A percentile compares a stretch with the other conserved stretches of the same genome.
These are phyloP conservation scores for Pandion haliaetus DNA, from an alignment of 2,113 vertebrate species.

Conservation along the genomic window DNA sequence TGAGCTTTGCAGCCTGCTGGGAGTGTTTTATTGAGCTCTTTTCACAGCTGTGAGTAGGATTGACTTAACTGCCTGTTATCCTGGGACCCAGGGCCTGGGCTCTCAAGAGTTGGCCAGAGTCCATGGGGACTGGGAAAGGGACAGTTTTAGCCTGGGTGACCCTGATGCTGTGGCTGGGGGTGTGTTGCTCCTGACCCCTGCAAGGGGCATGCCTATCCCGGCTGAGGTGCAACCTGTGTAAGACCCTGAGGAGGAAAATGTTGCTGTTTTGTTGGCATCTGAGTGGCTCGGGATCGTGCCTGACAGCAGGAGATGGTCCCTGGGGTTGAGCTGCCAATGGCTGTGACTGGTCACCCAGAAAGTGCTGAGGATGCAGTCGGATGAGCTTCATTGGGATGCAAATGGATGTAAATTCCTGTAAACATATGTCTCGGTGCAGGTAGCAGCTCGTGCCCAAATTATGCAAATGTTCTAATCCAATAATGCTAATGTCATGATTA, in stretches of 20 bases:
- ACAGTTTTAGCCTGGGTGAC: not conserved
- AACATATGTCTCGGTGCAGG: slow-evolving; percentile 26
- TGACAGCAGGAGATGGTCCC: not conserved
- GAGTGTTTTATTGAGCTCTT: not conserved
- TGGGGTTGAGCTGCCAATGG: not conserved
- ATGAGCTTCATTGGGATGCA: slow-evolving; percentile 20
- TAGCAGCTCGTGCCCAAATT: slow-evolving; percentile 41
- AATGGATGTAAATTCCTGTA: slow-evolving; percentile 49
- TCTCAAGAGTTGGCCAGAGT: rapidly evolving
- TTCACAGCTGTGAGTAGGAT: not conserved
- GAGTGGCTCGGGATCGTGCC: not conserved
- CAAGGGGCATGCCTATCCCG: not conserved
- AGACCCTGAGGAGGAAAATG: not conserved
- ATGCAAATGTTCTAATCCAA: slow-evolving; percentile 54
- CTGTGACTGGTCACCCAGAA: not conserved
- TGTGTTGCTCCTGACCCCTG: not conserved
- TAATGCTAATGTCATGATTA: slow-evolving; percentile 56
- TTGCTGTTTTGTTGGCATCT: not conserved
- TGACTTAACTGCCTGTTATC: not conserved
- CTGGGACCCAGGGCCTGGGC: not conserved
- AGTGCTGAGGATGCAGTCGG: not conserved
- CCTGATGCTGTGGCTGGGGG: not conserved
- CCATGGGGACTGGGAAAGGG: not conserved
- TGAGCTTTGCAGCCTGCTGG: not conserved
- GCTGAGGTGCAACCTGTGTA: not conserved